Base-by-base conservation (phyloP, 1,140 invertebrate genomes). In the Drosophila mauritiana region DNA sequence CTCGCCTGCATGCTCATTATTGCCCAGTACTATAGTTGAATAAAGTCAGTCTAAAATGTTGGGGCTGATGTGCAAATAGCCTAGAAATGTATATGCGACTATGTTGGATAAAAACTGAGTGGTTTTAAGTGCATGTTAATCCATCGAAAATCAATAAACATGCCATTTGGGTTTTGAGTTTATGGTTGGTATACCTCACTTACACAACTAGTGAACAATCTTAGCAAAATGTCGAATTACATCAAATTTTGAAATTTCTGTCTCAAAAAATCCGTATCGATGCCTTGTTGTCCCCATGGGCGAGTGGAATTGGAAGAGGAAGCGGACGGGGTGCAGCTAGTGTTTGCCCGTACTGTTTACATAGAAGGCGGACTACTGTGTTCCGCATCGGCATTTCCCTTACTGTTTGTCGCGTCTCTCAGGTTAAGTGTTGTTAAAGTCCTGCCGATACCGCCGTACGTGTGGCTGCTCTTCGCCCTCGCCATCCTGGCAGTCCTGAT, bases 381-480 rank as follows among this genome's bases (percentile, higher is more conserved):
- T 20, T 52, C 15, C 11, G 13, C 20, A 7, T 20, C 27, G 27
- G 15, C 27, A 5, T 3, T 52, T 4, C 7, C 17, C 1, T 6
- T 52, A 15, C 1, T 52, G 31, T 8, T 20, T 11, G 8, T 36
- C 5, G 17, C 49, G 31, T 52, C 49, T 11, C 1, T 52, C 1
- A 13, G 2, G 4, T 4, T 52, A 3, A 52, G 27, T 11, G 6
- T 52, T 1, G 6, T 13, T 15, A 12, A 0, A 0, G 1, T 36
- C 7, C 27, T 52, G 15, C 37, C 27, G 1, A 42, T 79, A 11
- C 73, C 65, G 0, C 11, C 8, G 0, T 51, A 15, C 22, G 34
- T 64, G 0, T 81, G 78, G 78, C 3, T 68, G 1, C 1, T 68
- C 0, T 1, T 57, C 13, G 37, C 53, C 5, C n/a, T 76, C 1